Percentiles rank a stretch among this genome's conserved stretches.
Evolutionary conservation across 2,113 vertebrate genomes (phyloP).

Genomic region (Potamarius usumacintae): DNA sequence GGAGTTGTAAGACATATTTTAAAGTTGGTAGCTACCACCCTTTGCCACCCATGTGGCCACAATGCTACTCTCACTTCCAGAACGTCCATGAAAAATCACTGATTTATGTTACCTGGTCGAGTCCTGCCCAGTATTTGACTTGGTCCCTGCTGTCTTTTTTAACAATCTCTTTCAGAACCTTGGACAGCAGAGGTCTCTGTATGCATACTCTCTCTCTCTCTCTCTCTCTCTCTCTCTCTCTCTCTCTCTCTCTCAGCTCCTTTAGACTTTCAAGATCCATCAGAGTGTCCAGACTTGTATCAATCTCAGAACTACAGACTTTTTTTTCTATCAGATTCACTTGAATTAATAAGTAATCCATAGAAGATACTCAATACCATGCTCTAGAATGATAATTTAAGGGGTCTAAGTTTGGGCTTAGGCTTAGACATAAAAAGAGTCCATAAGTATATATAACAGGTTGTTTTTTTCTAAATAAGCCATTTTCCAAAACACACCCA

Average conservation of each 20-base stretch:
- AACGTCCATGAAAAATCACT: neutral
- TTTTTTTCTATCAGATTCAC: neutral
- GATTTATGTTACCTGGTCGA: slow-evolving; percentile 58
- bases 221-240: neutral
- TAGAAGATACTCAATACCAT: neutral
- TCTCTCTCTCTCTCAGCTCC: neutral
- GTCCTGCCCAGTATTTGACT: slow-evolving; percentile 60
- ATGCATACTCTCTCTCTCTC: slow-evolving; percentile 43
- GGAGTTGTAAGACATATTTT: neutral
- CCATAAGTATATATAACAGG: neutral
- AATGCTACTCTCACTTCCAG: too few species aligned
- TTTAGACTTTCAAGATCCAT: neutral
- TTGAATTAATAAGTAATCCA: neutral
- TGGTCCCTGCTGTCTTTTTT: slow-evolving; percentile 65
- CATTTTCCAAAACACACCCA: slow-evolving; percentile 9
- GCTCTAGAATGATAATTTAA: neutral
- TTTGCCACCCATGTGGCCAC: neutral
- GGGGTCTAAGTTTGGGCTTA: neutral
- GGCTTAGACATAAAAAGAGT: neutral
- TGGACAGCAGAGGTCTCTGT: slow-evolving; percentile 65
- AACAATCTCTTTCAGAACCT: slow-evolving; percentile 72
- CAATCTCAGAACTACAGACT: neutral
- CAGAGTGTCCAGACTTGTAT: neutral
- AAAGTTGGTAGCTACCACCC: neutral
- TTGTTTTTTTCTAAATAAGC: slow-evolving; percentile 1